These are phyloP conservation scores for Dasyurus viverrinus DNA, from an alignment of 2,113 vertebrate genomes.

Conservation along the genomic window DNA sequence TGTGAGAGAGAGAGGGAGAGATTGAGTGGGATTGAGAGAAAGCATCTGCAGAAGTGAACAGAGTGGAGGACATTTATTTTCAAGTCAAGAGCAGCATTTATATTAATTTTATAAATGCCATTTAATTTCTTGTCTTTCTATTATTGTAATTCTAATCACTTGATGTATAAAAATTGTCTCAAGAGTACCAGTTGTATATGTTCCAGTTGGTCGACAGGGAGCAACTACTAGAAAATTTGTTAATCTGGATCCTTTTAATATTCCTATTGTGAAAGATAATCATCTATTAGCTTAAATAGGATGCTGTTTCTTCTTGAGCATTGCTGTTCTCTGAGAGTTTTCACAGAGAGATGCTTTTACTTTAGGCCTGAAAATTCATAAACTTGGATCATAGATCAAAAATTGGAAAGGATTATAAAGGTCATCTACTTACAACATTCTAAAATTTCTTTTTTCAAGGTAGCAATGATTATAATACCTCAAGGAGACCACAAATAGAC, in stretches of 20 bases:
- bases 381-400: neutral
- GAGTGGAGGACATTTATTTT: neutral
- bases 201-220: neutral
- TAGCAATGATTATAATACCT: slow-evolving; percentile 9
- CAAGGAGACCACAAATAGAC: slow-evolving; percentile 20
- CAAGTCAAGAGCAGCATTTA: neutral
- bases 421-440: neutral
- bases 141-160: slow-evolving; percentile 28
- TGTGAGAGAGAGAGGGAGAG: neutral
- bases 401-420: neutral
- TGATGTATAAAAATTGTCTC: slow-evolving; percentile 12
- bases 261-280: slow-evolving; percentile 25
- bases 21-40: neutral
- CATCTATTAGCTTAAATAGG: neutral
- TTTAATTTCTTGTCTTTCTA: neutral
- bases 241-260: neutral
- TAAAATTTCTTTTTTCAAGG: neutral
- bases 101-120: neutral
- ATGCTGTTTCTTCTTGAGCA: neutral
- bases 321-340: neutral
- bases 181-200: neutral
- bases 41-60: neutral
- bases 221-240: slow-evolving; percentile 28
- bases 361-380: neutral
- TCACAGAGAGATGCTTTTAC: neutral